Evolutionary conservation across 2,888 invertebrate species (phyloP), one percentile per base, ranked within the genome.

Genomic region (Xanthia icteritia): DNA sequence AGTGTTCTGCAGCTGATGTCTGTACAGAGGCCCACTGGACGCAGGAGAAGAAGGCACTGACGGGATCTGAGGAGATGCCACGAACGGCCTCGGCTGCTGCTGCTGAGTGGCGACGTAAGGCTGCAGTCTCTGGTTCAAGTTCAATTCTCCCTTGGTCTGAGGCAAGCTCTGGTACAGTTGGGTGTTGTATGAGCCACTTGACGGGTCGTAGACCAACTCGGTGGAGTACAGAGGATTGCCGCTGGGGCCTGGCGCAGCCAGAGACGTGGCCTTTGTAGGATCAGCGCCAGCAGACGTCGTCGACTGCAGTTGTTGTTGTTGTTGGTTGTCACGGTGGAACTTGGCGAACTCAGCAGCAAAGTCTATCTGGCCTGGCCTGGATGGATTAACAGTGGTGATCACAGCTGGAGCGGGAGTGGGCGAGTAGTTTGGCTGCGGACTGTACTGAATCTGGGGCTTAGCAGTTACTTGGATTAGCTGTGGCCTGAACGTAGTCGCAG

Each of bases 281-380:
- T 91, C 92, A n/a, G 93, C 90, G n/a, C 93, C 91, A 15, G 90
- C 91, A 9, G 94, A 92, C 0, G 92, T 94, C 73, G 96, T 97
- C 75, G 97, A 83, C n/a, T 83, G 76, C 20, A 70, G 97, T 79
- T 97, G 97, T 84, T 97, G 97, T 84, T 97, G 97, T 90, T 97
- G 97, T 90, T 97, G 97, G 91, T 97, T 97, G 66, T 98, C 97
- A 56, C 97, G 96, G 91, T 98, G 97, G 97, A 98, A 98, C 90
- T 97, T 97, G 81, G 98, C 98, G 89, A 98, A 98, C 93, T 98
- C 98, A 58, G 97, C 97, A 78, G 98, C 98, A 84, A 98, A 98
- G 92, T 98, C 98, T 56, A 97, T 97, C 82, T 94, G 93, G 78
- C 93, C 91, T 39, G 94, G 90, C 69, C 93, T 90, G 39, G 88